Evolutionary conservation across 2,113 vertebrate species (phyloP).

Genomic region (Forbesichthys agassizii): DNA sequence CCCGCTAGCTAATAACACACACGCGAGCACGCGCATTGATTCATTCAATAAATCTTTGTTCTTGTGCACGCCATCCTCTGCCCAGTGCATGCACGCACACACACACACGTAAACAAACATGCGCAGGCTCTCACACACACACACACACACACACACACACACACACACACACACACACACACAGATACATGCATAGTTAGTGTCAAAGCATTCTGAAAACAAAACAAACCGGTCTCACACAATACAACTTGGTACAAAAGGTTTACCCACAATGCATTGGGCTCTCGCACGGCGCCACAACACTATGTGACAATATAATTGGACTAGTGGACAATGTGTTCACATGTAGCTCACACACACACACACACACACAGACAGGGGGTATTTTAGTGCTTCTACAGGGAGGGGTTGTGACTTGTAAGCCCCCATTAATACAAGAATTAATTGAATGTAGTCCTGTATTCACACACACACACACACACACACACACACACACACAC

Average conservation of each 20-base stretch:
- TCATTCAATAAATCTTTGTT: background rate
- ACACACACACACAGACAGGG: slow-evolving; percentile 11
- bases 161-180: background rate
- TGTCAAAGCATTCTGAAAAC: background rate
- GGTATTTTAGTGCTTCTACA: slow-evolving; percentile 70
- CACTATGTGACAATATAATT: too few species aligned
- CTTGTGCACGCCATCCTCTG: background rate
- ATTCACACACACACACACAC: slow-evolving; percentile 27
- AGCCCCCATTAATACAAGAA: slow-evolving; percentile 84
- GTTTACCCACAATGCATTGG: too few species aligned
- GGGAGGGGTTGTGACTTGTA: slow-evolving; percentile 75
- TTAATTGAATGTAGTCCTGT: slow-evolving; percentile 81
- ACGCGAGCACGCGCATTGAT: background rate
- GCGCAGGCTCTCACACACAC: background rate
- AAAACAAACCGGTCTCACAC: too few species aligned
- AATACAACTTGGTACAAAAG: too few species aligned
- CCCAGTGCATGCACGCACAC: background rate
- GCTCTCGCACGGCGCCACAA: too few species aligned
- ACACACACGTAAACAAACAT: background rate
- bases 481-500: slow-evolving; percentile 18
- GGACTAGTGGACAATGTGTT: too few species aligned
- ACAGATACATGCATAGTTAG: background rate
- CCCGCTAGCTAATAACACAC: background rate
- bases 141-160: background rate
- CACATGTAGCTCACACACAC: slow-evolving; percentile 20